Evolutionary conservation across 2,797 vertebrate genomes (phyloP), one percentile per base, ranked within the genome.

Genomic region (Rhinichthys osculus): DNA sequence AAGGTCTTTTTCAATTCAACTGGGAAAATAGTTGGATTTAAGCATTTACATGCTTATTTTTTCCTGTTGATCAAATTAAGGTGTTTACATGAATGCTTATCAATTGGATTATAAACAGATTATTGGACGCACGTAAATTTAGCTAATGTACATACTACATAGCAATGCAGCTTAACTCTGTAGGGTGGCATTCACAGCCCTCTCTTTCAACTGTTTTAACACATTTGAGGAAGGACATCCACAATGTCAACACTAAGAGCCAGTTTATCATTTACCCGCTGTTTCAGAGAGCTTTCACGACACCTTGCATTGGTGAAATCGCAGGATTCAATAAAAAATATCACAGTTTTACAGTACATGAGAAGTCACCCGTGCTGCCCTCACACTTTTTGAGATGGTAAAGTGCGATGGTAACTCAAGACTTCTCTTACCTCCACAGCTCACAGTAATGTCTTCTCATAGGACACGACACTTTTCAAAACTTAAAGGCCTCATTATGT

Each of bases 191-290:
- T 27, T 30, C n/a, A 23, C 3, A 33, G 54, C 14, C 21, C 16
- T 83, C 52, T 73, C 17, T 47, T 59, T 82, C 11, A 82, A 8
- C 19, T 10, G 19, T 42, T 70, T 82, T 72, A 30, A 62, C 70
- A 47, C 71, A 35, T 64, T 27, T 35, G 35, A 66, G 27, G 17
- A 83, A 74, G 71, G 57, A 66, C 57, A 50, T 21, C 14, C 23
- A 38, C 42, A 83, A 82, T 83, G 57, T 64, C 81, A 74, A 74
- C 42, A 19, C 23, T 30, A 30, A 62, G 69, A 59, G 52, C 54
- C 27, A 47, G 54, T 19, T 30, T 33, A 62, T 73, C 17, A 44
- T 73, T 82, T 73, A 42, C 13, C 27, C 16, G 0, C 52, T 62
- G 70, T 62, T 71, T 73, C 27, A 10, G 30, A 64, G 57, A 19